Conservation (phyloP, 2,888 invertebrate species). For the Cephus pulcher region DNA sequence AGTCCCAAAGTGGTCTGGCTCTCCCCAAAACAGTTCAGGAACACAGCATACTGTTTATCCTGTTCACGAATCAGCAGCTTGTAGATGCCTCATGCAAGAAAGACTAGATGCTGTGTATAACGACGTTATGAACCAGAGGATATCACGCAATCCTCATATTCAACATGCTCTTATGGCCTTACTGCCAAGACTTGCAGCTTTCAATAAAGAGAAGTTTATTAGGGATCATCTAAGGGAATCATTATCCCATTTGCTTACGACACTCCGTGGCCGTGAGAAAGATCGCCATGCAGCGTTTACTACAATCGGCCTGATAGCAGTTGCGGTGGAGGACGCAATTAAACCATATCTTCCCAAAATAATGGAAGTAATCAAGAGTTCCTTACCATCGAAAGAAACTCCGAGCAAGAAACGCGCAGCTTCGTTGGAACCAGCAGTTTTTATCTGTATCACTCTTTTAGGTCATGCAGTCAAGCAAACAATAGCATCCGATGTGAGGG, state of each 20-base stretch:
- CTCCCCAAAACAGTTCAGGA: conserved; percentile 27
- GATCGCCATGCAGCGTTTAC: conserved; percentile 90
- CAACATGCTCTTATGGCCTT: conserved; percentile 89
- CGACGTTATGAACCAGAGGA: conserved; percentile 83
- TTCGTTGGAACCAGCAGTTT: conserved; percentile 87
- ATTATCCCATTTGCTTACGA: conserved; percentile 81
- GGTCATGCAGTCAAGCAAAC: conserved; percentile 87
- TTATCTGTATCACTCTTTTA: conserved; percentile 92
- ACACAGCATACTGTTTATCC: conserved; percentile 59
- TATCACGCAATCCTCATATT: conserved; percentile 81
- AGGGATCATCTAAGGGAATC: conserved; percentile 79
- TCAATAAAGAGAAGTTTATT: conserved; percentile 85
- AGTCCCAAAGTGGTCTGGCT: conserved; percentile 66
- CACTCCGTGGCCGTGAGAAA: conserved; percentile 83
- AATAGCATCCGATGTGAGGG: conserved; percentile 82
- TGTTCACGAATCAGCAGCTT: conserved; percentile 88
- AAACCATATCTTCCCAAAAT: conserved; percentile 84
- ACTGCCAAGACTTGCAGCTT: conserved; percentile 93
- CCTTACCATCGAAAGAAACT: conserved; percentile 82
- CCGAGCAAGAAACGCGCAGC: conserved; percentile 79
- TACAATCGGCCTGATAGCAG: conserved; percentile 90
- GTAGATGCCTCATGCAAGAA: conserved; percentile 83
- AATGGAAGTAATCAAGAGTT: conserved; percentile 84
- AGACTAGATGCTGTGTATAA: conserved; percentile 84
- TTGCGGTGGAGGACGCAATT: conserved; percentile 87